Base-by-base conservation (phyloP, 2,888 invertebrate genomes). In the Nebria salina region DNA sequence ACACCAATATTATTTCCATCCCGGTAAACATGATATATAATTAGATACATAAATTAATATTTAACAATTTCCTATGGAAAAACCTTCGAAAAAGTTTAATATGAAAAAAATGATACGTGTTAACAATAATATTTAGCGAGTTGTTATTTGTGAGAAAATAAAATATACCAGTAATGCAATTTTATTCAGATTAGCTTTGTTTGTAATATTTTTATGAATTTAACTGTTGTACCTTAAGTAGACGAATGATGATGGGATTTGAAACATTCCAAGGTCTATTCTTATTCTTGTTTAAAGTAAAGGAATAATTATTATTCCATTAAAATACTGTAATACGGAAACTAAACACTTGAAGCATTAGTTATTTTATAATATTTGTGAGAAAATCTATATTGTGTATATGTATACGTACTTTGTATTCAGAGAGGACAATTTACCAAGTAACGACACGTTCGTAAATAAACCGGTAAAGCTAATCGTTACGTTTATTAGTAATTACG, bases 241-340 rank as follows among this genome's bases (percentile, higher is more conserved):
- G 11, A 13, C 54, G 54, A 54, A 54, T 54, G 54, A 54, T 54
- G 8, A 54, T 54, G 54, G 54, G 13, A 54, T 11, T 13, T 54
- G 13, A 54, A 54, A 54, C 54, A 54, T 54, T 54, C 54, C 75
- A 75, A 75, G 65, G 75, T 75, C 75, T 65, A 25, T 64, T 77
- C 76, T 43, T 42, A 72, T 77, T 43, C 42, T 77, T 65, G 7
- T 72, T 70, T 75, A 34, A 64, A 64, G 11, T 20, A 20, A 11
- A 77, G 25, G 77, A 72, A 72, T 76, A 76, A 76, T 76, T 76
- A 76, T 68, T 68, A 68, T 42, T 64, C 72, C 77, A 77, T 77
- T 77, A 77, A 77, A 72, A 77, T 77, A 77, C 77, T 77, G 77
- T 77, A 77, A 77, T 72, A 77, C 77, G 77, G 72, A 77, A 77